Evolutionary conservation across 2,797 vertebrate species (phyloP).

Genomic region (Cottoperca gobio): DNA sequence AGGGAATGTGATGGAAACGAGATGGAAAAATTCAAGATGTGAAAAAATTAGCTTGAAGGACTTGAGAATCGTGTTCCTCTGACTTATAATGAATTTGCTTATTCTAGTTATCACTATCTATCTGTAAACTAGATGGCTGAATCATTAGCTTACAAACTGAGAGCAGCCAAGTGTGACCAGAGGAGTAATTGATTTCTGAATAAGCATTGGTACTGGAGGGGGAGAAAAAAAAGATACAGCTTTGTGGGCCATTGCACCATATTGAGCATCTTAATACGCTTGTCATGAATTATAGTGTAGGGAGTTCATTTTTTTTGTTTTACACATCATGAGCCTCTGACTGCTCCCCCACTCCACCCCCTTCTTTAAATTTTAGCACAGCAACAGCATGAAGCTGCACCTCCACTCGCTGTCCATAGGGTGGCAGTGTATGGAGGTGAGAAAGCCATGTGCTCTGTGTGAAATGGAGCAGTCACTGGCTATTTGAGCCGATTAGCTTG

Average conservation of each 20-base stretch:
- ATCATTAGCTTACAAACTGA: slow-evolving; percentile 69
- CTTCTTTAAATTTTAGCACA: slow-evolving; percentile 43
- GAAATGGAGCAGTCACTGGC: slow-evolving; percentile 71
- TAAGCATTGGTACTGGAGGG: slow-evolving; percentile 21
- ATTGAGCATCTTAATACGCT: slow-evolving; percentile 48
- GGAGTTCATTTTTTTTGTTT: slow-evolving; percentile 33
- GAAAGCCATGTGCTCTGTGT: slow-evolving; percentile 70
- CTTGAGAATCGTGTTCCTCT: slow-evolving; percentile 45
- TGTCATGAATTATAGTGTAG: slow-evolving; percentile 45
- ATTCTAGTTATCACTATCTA: slow-evolving; percentile 62
- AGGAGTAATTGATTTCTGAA: slow-evolving; percentile 76
- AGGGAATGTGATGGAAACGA: slow-evolving; percentile 3
- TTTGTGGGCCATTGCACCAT: slow-evolving; percentile 43
- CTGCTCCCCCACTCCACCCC: background rate
- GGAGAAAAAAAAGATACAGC: slow-evolving; percentile 10
- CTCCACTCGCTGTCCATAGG: slow-evolving; percentile 76
- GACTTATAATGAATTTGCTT: slow-evolving; percentile 61
- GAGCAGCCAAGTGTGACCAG: slow-evolving; percentile 65
- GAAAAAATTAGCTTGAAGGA: slow-evolving; percentile 40
- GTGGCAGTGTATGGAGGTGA: slow-evolving; percentile 81
- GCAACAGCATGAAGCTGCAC: slow-evolving; percentile 61
- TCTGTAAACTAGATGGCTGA: slow-evolving; percentile 69
- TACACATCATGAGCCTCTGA: slow-evolving; percentile 24
- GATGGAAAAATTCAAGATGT: slow-evolving; percentile 27
- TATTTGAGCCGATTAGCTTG: slow-evolving; percentile 71